Evolutionary conservation across 1,140 invertebrate species (phyloP).

Genomic region (Myzus persicae): DNA sequence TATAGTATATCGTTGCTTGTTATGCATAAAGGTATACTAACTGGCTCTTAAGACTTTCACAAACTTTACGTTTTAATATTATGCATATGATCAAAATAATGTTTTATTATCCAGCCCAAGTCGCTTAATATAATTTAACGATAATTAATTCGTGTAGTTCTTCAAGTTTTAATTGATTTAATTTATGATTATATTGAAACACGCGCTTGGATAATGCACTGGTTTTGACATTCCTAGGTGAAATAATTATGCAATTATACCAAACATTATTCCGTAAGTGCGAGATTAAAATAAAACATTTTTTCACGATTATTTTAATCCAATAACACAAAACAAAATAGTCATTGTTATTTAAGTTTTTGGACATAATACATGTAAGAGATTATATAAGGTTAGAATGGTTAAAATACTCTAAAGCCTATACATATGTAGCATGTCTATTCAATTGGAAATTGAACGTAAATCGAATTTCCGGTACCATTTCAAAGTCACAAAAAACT

Average conservation of each 20-base stretch:
- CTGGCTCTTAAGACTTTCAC: background rate
- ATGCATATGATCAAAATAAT: slow-evolving; percentile 24
- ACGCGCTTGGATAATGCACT: background rate
- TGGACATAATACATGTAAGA: background rate
- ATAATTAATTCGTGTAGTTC: slow-evolving; percentile 20
- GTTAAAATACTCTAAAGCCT: background rate
- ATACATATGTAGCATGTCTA: background rate
- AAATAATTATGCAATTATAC: background rate
- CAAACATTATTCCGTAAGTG: background rate
- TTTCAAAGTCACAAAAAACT: background rate
- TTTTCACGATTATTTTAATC: background rate
- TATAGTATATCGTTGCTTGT: background rate
- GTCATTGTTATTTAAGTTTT: background rate
- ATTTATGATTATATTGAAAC: background rate
- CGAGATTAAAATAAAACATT: background rate
- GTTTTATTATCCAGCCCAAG: background rate
- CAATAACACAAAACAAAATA: background rate
- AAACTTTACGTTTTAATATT: slow-evolving; percentile 40
- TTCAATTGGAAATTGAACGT: background rate
- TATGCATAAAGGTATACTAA: background rate
- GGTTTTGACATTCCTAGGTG: background rate
- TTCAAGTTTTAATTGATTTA: slow-evolving; percentile 27
- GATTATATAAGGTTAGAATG: background rate
- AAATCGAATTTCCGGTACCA: background rate
- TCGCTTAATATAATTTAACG: background rate